Evolutionary conservation across 2,888 invertebrate species (phyloP).

Genomic region (Crepidodera aurea): DNA sequence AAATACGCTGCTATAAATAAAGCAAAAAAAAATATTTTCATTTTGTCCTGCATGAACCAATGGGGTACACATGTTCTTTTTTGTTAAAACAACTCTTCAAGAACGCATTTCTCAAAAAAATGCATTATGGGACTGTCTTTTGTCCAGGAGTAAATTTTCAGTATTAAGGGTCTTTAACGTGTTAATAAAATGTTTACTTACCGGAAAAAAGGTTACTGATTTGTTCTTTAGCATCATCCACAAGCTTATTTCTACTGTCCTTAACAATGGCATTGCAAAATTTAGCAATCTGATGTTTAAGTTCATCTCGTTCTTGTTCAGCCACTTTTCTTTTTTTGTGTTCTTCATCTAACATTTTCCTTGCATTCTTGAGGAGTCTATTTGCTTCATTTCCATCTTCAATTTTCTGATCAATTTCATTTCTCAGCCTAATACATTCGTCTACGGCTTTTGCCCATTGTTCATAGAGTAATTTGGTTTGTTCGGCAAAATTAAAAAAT

Average conservation of each 20-base stretch:
- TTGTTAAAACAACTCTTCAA: too few species aligned
- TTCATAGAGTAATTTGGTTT: constrained; percentile 74
- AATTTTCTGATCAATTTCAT: constrained; percentile 74
- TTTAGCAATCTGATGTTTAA: constrained; percentile 22
- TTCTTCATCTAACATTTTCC: constrained; percentile 53
- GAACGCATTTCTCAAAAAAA: too few species aligned
- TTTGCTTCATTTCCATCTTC: constrained; percentile 79
- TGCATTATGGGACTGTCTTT: too few species aligned
- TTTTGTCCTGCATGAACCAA: too few species aligned
- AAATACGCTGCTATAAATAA: too few species aligned
- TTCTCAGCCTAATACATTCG: constrained; percentile 77
- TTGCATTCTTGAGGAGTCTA: constrained; percentile 81
- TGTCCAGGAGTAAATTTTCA: too few species aligned
- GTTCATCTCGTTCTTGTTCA: constrained; percentile 21
- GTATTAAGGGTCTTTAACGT: background rate
- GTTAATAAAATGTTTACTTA: background rate
- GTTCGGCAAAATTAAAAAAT: constrained; percentile 67
- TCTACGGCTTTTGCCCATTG: constrained; percentile 75
- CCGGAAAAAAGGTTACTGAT: constrained; percentile 3
- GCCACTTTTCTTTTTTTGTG: constrained; percentile 25
- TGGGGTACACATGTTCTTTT: too few species aligned
- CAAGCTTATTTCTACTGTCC: constrained; percentile 31
- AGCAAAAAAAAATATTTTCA: too few species aligned
- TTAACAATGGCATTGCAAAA: constrained; percentile 27
- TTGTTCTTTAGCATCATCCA: constrained; percentile 28